Evolutionary conservation across 2,113 vertebrate species (phyloP), one percentile per base, ranked within the genome.

Genomic region (Canis aureus): DNA sequence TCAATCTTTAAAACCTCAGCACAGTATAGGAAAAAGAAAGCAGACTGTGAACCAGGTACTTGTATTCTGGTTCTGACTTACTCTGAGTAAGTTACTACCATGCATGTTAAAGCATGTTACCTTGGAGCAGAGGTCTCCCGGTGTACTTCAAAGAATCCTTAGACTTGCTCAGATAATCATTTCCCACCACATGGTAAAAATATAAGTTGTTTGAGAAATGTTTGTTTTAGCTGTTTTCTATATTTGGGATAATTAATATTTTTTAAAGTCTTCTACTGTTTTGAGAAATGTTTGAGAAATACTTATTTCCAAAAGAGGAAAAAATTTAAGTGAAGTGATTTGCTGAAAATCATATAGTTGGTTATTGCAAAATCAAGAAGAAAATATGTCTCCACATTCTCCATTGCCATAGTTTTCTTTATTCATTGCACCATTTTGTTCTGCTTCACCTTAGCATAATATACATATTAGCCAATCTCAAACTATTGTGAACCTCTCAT

Each of bases 221-320:
- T 51, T 43, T 78, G 32, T 80, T 90, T 89, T 53, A 80, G 6
- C 29, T 90, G 6, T 51, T 87, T 87, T 66, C 35, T 23, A 80
- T 84, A 85, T 19, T 89, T 16, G 88, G 23, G 32, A 73, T 38
- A 89, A 73, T 73, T 66, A 64, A 60, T 35, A 93, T 20, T 89
- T 74, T 71, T 91, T 55, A 5, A 89, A 53, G 1, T 27, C 59
- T 73, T 90, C 53, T 25, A 35, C 16, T 32, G 7, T 11, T 94
- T 94, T 53, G 17, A 53, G 32, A 80, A 83, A 90, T 74, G 8
- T 84, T 81, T 71, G 53, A 87, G 79, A 71, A 78, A 71, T 35
- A 78, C 29, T 69, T 89, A 29, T 64, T 94, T 94, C 88, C 23
- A 59, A 87, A 89, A 11, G 11, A 91, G 25, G 6, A 82, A 94